phyloP scores from a whole-genome alignment of 2,888 invertebrate genomes.

The Ashinkailepas kermadecensis region DNA sequence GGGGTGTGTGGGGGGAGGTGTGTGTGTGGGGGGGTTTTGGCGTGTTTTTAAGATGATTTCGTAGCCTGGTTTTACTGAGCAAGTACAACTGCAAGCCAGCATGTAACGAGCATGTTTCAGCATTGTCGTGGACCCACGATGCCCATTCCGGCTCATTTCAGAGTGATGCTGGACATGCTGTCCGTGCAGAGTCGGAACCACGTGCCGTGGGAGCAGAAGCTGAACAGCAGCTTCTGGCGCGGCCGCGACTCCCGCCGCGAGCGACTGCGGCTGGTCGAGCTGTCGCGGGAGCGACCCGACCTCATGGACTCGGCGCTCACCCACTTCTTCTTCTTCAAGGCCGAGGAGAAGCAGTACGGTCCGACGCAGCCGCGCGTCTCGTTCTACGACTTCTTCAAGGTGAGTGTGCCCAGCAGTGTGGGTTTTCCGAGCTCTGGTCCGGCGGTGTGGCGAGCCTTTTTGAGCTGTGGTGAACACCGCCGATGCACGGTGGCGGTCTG shows the following conservation, averaged over 20 bases:
- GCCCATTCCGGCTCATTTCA: conserved; percentile 40
- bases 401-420: conserved; percentile 44
- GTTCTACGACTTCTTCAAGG: conserved; percentile 90
- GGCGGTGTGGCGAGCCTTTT: too few relatives aligned
- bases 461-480: too few relatives aligned
- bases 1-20: background rate
- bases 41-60: background rate
- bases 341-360: conserved; percentile 75
- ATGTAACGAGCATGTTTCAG: conserved; percentile 25
- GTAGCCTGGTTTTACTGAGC: too few relatives aligned
- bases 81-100: too few relatives aligned
- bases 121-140: too few relatives aligned
- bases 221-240: conserved; percentile 75
- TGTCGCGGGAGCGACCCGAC: conserved; percentile 65
- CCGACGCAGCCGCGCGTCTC: conserved; percentile 75
- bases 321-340: conserved; percentile 89
- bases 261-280: conserved; percentile 69
- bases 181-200: conserved; percentile 70
- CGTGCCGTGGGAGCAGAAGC: conserved; percentile 62
- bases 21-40: background rate
- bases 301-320: conserved; percentile 86
- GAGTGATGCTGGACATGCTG: conserved; percentile 80
- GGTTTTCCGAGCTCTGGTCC: too few relatives aligned
- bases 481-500: too few relatives aligned
- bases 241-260: conserved; percentile 85